Evolutionary conservation across 2,888 invertebrate genomes (phyloP), one percentile per base, ranked within the genome.

Genomic region (Coenonympha glycerion): DNA sequence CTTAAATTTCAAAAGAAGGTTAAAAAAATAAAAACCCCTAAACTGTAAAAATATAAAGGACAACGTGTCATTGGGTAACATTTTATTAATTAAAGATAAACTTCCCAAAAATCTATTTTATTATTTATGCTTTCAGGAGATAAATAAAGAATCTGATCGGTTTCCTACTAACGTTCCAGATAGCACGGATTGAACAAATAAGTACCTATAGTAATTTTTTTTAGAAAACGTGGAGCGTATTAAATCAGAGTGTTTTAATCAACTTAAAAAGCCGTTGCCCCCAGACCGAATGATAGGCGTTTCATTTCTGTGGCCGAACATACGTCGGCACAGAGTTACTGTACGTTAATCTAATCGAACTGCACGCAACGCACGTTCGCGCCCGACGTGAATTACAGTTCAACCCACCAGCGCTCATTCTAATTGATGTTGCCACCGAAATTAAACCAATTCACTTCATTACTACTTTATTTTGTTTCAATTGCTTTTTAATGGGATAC

Each of bases 371-470:
- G 48, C 52, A 45, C 60, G 50, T 54, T 60, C 56, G 60, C 58
- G 64, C 58, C 61, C 56, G 61, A 66, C 65, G 65, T 62, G 69
- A 71, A 75, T 73, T 69, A 66, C 68, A 65, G n/a, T n/a, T n/a
- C n/a, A n/a, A 59, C 60, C 59, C 53, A 53, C 57, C 63, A 64
- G 60, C 64, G 66, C 63, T 54, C 62, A 52, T 49, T 55, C 61
- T 74, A 77, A 78, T 77, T 75, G 71, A 70, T 70, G 76, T 75
- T 75, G 54, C 67, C 65, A 69, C 68, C 70, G 64, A 69, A 75
- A 76, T 76, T 72, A 68, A 71, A 67, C 63, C 69, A 72, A 73
- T 77, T 73, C 62, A 70, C 71, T 71, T 70, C 69, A 76, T 76
- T 71, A 72, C 59, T 57, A 60, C 66, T 66, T 67, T 70, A 72